Base-by-base conservation (phyloP, 1,140 invertebrate species). In the Dendrolimus kikuchii region DNA sequence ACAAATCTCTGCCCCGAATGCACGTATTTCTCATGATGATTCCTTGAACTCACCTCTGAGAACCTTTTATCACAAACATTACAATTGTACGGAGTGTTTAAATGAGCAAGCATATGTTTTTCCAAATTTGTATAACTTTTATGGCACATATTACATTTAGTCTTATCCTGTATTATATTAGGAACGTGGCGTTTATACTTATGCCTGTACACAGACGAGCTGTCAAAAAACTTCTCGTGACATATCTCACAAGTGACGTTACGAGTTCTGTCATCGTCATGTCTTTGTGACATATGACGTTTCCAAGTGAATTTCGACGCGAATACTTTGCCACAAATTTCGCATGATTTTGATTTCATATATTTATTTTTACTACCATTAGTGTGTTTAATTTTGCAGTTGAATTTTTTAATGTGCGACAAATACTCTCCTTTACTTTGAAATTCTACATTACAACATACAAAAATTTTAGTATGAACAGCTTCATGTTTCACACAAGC, bases 91-190 rank as follows among this genome's bases (percentile, higher is more conserved):
- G 48, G 41, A 6, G 47, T 58, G 5, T 40, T 38, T 4, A 43
- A 46, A 47, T 63, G 61, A 0, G 23, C 37, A 0, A 10, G 6
- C 36, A 60, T 42, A 51, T 58, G 58, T 5, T 49, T 45, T 1
- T 41, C 41, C 0, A 62, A 40, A 52, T 62, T 38, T 1, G 6
- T 49, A 6, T 55, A 55, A 9, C 38, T 37, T 40, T 46, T 49
- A 4, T 57, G 51, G 36, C 62, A 64, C 6, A 60, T 9, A 40
- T 51, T 40, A 49, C 62, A 60, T 47, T 53, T 51, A 7, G 9
- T 46, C 10, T 39, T 50, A 7, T 2, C 3, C 2, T 0, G 23
- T 7, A 36, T 49, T 9, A 0, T 23, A 38, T 2, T 9, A 40
- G 0, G 8, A 10, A 6, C 38, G 37, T 38, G 53, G 56, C 36